Evolutionary conservation across 1,140 invertebrate genomes (phyloP), one percentile per base, ranked within the genome.

Genomic region (Pogonognathellus flavescens): DNA sequence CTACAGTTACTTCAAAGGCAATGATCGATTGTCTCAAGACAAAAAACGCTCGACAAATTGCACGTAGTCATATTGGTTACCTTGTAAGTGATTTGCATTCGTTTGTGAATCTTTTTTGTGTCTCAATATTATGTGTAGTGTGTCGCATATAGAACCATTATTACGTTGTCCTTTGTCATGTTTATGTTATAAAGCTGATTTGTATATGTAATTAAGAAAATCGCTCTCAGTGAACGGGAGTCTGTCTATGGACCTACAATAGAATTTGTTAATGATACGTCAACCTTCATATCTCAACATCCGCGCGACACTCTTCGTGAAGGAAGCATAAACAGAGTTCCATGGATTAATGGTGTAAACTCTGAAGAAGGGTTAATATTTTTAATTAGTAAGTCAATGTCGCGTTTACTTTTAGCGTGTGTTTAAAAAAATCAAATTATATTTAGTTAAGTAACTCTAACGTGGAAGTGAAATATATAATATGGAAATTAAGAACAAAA

Each of bases 21-120:
- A 86, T 86, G 84, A 50, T 86, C n/a, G 59, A 83, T 25, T 88
- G 87, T 76, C 82, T 88, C 22, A 86, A 85, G 52, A 80, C 62
- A n/a, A 25, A 57, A 41, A 83, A 52, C 60, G 87, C 83, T n/a
- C 80, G 70, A 76, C 70, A 76, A 31, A 76, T 76, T 16, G 70
- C 70, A 76, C 59, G 85, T 72, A 62, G 55, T 22, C 87, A 87
- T 59, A 72, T 82, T 22, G 87, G 82, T 13, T 87, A 87, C 57
- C 49, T 80, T 41, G 87, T 87, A 82, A 72, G 87, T 84, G 7
- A 25, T 66, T 14, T 49, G 6, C 9, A n/a, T 7, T 41, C 70
- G n/a, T 16, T 41, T 16, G 2, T 76, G 4, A 70, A 70, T 13
- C 31, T 70, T 70, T 41, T 16, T 41, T 31, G 31, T 41, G n/a